Base-by-base conservation (phyloP, 2,888 invertebrate genomes). In the Drosophila testacea region DNA sequence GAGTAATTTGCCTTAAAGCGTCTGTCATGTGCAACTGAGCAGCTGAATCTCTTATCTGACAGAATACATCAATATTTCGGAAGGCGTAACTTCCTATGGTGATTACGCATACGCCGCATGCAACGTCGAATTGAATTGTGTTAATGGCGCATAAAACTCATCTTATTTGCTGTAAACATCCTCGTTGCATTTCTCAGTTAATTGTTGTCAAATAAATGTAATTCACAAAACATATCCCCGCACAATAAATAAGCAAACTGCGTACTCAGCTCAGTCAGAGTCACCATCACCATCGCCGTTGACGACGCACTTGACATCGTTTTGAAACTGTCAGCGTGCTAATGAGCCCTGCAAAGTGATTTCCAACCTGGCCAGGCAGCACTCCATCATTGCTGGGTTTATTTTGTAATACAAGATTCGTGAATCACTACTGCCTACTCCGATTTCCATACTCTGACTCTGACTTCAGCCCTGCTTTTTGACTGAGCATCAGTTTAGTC, bases 241-340 rank as follows among this genome's bases (percentile, higher is more conserved):
- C 32, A 32, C 32, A 42, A 61, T 54, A 62, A 64, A 59, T 50
- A 65, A 55, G 36, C 39, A 30, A 65, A 44, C 62, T 50, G 48
- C 64, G 41, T 55, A 46, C 39, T 30, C 39, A 5, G 16, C 55
- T 28, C 38, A 7, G 39, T 50, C 22, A n/a, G 4, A n/a, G 41
- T 39, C 59, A 9, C 9, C 32, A 30, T 50, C 52, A 7, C 46
- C 52, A 9, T 52, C 73, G 42, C 27, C 30, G 60, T 34, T 36
- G 44, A 30, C 74, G 44, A 64, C 80, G 87, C 76, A 87, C 87
- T 86, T 86, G 86, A 86, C 86, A 86, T 77, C 65, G 48, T 85
- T 86, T 83, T 73, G 42, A 73, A 79, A 67, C 79, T 70, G 69
- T 66, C 79, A 72, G 80, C 83, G 82, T 86, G 86, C 85, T 87